phyloP scores from a whole-genome alignment of 2,113 vertebrate genomes.

The Rhinichthys klamathensis region DNA sequence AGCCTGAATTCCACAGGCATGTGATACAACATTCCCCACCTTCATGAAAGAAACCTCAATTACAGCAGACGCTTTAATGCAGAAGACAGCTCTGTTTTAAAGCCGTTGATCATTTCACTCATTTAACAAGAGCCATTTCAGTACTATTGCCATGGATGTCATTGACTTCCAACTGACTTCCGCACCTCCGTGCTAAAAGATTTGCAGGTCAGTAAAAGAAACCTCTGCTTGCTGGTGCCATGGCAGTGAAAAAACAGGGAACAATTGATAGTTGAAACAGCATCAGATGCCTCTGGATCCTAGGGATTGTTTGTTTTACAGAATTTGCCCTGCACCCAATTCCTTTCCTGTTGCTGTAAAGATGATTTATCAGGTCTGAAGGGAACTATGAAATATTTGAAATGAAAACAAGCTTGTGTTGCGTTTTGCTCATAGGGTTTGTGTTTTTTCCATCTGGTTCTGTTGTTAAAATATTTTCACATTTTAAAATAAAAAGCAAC shows the following conservation, averaged over 20 bases:
- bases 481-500: background rate
- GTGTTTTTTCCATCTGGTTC: background rate
- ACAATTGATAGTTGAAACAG: conserved; percentile 55
- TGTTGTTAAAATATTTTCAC: conserved; percentile 28
- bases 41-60: conserved; percentile 55
- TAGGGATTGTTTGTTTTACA: conserved; percentile 57
- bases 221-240: conserved; percentile 12
- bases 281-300: conserved; percentile 22
- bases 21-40: conserved; percentile 59
- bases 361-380: conserved; percentile 60
- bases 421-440: conserved; percentile 4
- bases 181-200: conserved; percentile 56
- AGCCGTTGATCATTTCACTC: conserved; percentile 45
- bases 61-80: conserved; percentile 39
- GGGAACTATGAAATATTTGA: conserved; percentile 58
- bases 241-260: conserved; percentile 34
- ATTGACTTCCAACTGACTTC: conserved; percentile 52
- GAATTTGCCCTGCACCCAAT: conserved; percentile 49
- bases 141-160: conserved; percentile 50
- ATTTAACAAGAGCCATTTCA: conserved; percentile 46
- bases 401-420: conserved; percentile 45
- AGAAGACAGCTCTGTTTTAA: conserved; percentile 38
- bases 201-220: conserved; percentile 45
- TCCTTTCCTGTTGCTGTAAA: conserved; percentile 53
- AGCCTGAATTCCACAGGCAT: conserved; percentile 60